Base-by-base conservation (phyloP, 2,797 vertebrate species). In the Alectoris magna region DNA sequence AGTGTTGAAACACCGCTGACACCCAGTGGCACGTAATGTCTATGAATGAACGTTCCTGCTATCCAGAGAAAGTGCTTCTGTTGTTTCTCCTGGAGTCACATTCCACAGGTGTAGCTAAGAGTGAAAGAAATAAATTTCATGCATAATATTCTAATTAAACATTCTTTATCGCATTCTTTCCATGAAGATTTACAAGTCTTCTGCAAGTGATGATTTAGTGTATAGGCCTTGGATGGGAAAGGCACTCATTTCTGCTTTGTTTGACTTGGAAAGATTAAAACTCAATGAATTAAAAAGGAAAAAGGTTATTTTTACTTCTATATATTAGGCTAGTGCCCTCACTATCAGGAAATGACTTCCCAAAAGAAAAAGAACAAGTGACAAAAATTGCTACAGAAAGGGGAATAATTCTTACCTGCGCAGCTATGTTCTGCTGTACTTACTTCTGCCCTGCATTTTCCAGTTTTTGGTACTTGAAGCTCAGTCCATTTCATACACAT, bases 401-500 rank as follows among this genome's bases (percentile, higher is more conserved):
- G 84, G 49, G 66, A 95, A 74, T 82, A 46, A 58, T 49, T 76
- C 11, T 76, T 88, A 60, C 71, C 41, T 71, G 29, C 84, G 89
- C 59, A 71, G 24, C 53, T 67, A 41, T 67, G 3, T 53, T 56
- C 19, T 23, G 10, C 41, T 88, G 36, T 64, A 66, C 43, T n/a
- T 93, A 88, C 63, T 85, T 84, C 76, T 84, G n/a, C n/a, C 3
- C 13, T 27, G n/a, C 16, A 22, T 90, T 95, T 87, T 69, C 93
- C 38, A 67, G 53, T 86, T 96, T 38, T 74, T 56, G 58, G 60
- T 22, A 49, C 82, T 92, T 68, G 84, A 87, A 94, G 41, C 24
- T 73, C 49, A 82, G 71, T 87, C 60, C 91, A 91, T 95, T 95
- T 92, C 31, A 84, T 90, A 77, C 83, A 92, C 60, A 39, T 86